A percentile compares a stretch with the other conserved stretches of the same genome.
These are phyloP conservation scores for Chrysomallon squamiferum DNA, from an alignment of 1,140 invertebrate species.

Conservation along the genomic window DNA sequence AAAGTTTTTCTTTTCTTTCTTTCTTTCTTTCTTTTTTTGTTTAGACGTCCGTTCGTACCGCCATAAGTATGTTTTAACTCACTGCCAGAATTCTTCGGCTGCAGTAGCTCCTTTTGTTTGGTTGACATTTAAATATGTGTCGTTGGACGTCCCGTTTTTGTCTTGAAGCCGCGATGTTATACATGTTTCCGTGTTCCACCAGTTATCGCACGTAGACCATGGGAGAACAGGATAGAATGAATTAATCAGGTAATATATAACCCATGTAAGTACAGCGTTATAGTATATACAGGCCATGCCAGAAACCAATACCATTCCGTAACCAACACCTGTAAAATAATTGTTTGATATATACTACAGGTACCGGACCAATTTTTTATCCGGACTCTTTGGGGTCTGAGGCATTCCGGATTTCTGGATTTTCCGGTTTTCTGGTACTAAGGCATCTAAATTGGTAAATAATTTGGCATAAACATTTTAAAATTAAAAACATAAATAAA, in stretches of 20 bases:
- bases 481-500: no score
- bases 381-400: no score
- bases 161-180: not conserved
- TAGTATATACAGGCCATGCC: constrained; percentile 77
- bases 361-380: no score
- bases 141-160: not conserved
- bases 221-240: constrained; percentile 72
- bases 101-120: constrained; percentile 2
- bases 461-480: no score
- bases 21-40: not conserved
- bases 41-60: no score
- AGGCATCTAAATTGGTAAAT: no score
- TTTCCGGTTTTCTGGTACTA: no score
- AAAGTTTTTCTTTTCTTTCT: no score
- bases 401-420: no score
- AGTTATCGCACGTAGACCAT: constrained; percentile 89
- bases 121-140: not conserved
- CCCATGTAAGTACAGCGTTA: constrained; percentile 96
- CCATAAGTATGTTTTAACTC: constrained; percentile 8
- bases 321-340: constrained; percentile 37
- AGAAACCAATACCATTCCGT: constrained; percentile 45
- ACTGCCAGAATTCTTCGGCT: constrained; percentile 33
- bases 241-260: constrained; percentile 84
- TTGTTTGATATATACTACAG: not conserved
- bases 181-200: constrained; percentile 83